phyloP scores from a whole-genome alignment of 1,140 invertebrate species.

The Coboldia fuscipes region DNA sequence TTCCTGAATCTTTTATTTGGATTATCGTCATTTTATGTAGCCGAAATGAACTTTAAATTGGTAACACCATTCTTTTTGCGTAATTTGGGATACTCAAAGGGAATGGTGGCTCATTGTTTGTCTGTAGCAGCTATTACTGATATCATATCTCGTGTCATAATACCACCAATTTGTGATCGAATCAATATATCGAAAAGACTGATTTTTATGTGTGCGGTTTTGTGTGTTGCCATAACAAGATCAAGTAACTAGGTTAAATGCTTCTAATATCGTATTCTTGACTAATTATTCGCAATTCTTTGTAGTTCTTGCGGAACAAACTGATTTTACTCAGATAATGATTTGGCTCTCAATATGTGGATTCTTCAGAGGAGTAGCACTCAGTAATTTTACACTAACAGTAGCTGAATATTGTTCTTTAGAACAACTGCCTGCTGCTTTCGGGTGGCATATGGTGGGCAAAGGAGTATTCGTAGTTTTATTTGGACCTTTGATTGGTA shows the following conservation, averaged over 20 bases:
- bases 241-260: conserved; percentile 32
- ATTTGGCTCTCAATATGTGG: conserved; percentile 43
- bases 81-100: conserved; percentile 36
- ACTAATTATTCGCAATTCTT: conserved; percentile 11
- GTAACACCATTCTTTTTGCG: conserved; percentile 49
- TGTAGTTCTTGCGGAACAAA: conserved; percentile 41
- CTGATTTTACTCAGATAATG: conserved; percentile 37
- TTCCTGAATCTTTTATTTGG: conserved; percentile 48
- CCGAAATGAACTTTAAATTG: conserved; percentile 52
- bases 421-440: conserved; percentile 49
- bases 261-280: conserved; percentile 5
- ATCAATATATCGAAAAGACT: conserved; percentile 39
- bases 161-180: conserved; percentile 48
- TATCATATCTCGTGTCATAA: conserved; percentile 39
- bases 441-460: conserved; percentile 52
- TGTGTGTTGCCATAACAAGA: conserved; percentile 41
- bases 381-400: conserved; percentile 51
- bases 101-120: conserved; percentile 42
- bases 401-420: conserved; percentile 49
- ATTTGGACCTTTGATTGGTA: conserved; percentile 49
- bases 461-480: conserved; percentile 45
- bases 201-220: conserved; percentile 40
- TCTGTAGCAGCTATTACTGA: conserved; percentile 49
- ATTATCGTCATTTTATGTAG: conserved; percentile 45
- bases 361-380: conserved; percentile 43